A percentile compares a stretch with the other conserved stretches of the same genome.
phyloP scores from a whole-genome alignment of 2,888 invertebrate species.

The Cataglyphis albicans region DNA sequence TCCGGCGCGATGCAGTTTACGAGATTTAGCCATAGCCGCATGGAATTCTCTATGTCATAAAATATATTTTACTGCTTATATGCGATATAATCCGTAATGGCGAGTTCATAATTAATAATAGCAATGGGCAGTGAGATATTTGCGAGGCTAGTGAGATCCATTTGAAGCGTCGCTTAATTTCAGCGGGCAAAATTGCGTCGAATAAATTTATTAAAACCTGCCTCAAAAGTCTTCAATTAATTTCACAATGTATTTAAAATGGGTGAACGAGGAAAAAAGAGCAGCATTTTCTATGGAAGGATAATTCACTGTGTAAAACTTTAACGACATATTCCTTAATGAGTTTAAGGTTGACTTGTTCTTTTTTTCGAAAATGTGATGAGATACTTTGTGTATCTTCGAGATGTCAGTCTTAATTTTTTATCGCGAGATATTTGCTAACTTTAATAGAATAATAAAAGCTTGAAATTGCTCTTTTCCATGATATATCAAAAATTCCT shows the following conservation, averaged over 20 bases:
- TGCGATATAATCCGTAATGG: background rate
- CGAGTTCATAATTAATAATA: slow-evolving; percentile 40
- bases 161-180: slow-evolving; percentile 16
- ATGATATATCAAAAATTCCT: slow-evolving; percentile 46
- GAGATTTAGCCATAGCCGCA: slow-evolving; percentile 63
- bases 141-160: slow-evolving; percentile 12
- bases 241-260: slow-evolving; percentile 5
- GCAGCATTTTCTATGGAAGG: background rate
- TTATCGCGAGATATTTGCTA: background rate
- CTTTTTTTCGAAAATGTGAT: background rate
- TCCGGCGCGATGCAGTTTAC: slow-evolving; percentile 56
- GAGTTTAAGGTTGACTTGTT: background rate
- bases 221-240: slow-evolving; percentile 23
- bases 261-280: background rate
- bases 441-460: slow-evolving; percentile 40
- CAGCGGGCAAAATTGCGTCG: slow-evolving; percentile 6
- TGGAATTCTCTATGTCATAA: slow-evolving; percentile 61
- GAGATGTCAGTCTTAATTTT: background rate
- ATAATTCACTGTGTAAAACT: background rate
- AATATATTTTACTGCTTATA: slow-evolving; percentile 10
- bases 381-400: background rate
- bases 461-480: slow-evolving; percentile 9
- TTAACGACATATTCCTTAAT: background rate
- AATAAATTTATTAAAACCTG: slow-evolving; percentile 30
- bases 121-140: slow-evolving; percentile 25